Evolutionary conservation across 2,888 invertebrate species (phyloP).

Genomic region (Heterodera filipjevi): DNA sequence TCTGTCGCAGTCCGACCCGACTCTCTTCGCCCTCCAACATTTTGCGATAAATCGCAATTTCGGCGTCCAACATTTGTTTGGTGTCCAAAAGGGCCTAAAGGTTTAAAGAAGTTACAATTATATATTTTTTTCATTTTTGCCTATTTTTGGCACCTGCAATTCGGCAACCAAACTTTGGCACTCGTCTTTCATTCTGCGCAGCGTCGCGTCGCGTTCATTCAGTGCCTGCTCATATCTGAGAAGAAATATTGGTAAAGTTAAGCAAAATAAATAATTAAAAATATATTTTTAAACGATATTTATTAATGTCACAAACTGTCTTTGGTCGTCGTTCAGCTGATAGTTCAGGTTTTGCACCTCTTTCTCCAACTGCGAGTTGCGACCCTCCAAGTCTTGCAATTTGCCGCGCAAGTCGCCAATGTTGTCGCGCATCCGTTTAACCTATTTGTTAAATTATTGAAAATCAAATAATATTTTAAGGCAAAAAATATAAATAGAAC

Average conservation of each 20-base stretch:
- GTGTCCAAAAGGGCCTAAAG: conserved; percentile 66
- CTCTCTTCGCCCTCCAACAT: conserved; percentile 69
- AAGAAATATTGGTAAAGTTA: no score
- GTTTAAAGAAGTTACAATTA: not conserved
- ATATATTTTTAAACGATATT: not conserved
- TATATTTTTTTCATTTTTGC: not conserved
- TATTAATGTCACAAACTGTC: conserved; percentile 57
- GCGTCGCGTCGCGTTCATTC: conserved; percentile 63
- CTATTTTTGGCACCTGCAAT: conserved; percentile 34
- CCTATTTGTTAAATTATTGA: conserved; percentile 2
- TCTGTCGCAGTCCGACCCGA: conserved; percentile 52
- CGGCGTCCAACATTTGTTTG: conserved; percentile 69
- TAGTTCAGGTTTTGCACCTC: conserved; percentile 64
- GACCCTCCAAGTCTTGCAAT: conserved; percentile 47
- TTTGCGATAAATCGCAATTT: conserved; percentile 70
- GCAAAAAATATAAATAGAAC: no score
- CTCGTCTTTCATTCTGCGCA: conserved; percentile 58
- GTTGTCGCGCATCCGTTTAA: conserved; percentile 66
- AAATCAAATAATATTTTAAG: no score
- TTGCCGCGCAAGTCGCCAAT: conserved; percentile 64
- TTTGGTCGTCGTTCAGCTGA: conserved; percentile 66
- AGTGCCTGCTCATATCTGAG: conserved; percentile 65
- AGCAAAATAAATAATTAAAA: not conserved
- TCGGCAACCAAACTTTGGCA: conserved; percentile 58
- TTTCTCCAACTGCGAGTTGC: conserved; percentile 68